These are phyloP conservation scores for Dioctria linearis DNA, from an alignment of 2,888 invertebrate genomes.

Conservation along the genomic window DNA sequence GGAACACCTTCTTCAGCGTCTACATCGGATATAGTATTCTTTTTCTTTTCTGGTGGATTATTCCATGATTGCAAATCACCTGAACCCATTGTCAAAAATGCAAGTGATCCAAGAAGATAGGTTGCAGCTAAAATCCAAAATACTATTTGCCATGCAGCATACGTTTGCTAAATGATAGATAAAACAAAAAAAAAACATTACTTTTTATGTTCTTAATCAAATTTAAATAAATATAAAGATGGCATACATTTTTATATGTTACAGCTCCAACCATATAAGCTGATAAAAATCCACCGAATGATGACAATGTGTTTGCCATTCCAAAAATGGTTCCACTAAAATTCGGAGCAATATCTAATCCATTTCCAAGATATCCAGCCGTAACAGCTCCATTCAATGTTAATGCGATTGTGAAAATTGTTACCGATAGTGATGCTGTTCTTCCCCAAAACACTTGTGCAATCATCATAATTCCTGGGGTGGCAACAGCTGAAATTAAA, in stretches of 20 bases:
- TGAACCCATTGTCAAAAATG: slow-evolving; percentile 76
- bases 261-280: slow-evolving; percentile 85
- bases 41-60: slow-evolving; percentile 68
- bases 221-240: not conserved
- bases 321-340: slow-evolving; percentile 92
- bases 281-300: slow-evolving; percentile 86
- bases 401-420: slow-evolving; percentile 84
- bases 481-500: slow-evolving; percentile 73
- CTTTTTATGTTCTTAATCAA: not conserved
- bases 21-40: slow-evolving; percentile 61
- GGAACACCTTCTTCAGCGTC: slow-evolving; percentile 69
- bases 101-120: slow-evolving; percentile 77
- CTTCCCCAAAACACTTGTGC: slow-evolving; percentile 81
- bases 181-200: not conserved
- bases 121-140: slow-evolving; percentile 85
- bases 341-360: slow-evolving; percentile 89
- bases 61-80: slow-evolving; percentile 77
- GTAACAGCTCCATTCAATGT: slow-evolving; percentile 90
- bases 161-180: slow-evolving; percentile 75
- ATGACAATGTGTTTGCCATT: slow-evolving; percentile 88
- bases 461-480: slow-evolving; percentile 82
- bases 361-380: slow-evolving; percentile 88
- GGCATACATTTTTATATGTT: slow-evolving; percentile 80
- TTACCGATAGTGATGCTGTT: slow-evolving; percentile 80
- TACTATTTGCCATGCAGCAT: slow-evolving; percentile 84